Conservation (phyloP, 1,140 invertebrate species). For the Drosophila seguyi region DNA sequence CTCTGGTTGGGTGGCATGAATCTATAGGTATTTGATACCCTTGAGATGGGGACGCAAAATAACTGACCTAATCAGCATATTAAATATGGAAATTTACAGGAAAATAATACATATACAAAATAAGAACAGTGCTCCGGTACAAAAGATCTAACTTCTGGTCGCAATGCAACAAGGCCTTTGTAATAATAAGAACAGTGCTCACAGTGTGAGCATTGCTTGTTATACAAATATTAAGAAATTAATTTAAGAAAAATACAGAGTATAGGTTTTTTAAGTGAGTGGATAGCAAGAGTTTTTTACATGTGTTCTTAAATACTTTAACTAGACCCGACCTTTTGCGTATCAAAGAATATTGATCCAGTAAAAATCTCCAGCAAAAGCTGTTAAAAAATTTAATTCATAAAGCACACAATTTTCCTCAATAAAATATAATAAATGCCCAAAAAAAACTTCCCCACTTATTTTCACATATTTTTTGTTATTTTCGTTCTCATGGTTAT, state of each 20-base stretch:
- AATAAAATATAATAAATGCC: not conserved
- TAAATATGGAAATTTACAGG: conserved; percentile 1
- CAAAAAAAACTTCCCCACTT: conserved; percentile 16
- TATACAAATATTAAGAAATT: not conserved
- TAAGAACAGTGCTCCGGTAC: too few relatives aligned
- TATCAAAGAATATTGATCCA: not conserved
- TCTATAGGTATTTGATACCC: conserved; percentile 15
- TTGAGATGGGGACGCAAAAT: not conserved
- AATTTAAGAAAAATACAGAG: not conserved
- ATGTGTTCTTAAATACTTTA: too few relatives aligned
- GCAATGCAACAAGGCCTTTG: too few relatives aligned
- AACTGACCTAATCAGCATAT: not conserved
- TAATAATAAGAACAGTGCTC: too few relatives aligned
- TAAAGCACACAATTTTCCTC: conserved; percentile 13
- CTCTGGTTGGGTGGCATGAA: conserved; percentile 1
- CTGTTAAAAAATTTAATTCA: conserved; percentile 7
- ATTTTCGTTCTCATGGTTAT: conserved; percentile 42
- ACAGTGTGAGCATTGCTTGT: not conserved
- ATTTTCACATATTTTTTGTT: conserved; percentile 11
- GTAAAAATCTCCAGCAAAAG: not conserved
- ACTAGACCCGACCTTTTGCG: too few relatives aligned
- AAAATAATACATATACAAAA: not conserved
- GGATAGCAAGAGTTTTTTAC: too few relatives aligned
- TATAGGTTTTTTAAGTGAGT: not conserved
- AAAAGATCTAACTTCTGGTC: too few relatives aligned